Percentiles rank a stretch among this genome's conserved stretches.
Evolutionary conservation across 1,140 invertebrate genomes (phyloP).

Genomic region (Pogonus chalceus): DNA sequence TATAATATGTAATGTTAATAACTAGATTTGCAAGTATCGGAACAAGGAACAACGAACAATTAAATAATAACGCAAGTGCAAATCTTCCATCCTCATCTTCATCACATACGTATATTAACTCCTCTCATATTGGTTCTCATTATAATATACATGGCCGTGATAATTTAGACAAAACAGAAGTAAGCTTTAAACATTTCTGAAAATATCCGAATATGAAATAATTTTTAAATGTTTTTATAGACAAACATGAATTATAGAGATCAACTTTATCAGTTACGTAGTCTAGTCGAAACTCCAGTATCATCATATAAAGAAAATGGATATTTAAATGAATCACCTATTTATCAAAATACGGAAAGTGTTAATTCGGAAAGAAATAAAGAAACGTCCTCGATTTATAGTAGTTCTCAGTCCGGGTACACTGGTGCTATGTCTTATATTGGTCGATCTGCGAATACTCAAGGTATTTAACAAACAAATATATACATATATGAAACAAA

Average conservation of each 20-base stretch:
- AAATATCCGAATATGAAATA: slow-evolving; percentile 28
- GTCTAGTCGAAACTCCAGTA: slow-evolving; percentile 28
- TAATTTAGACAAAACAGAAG: slow-evolving; percentile 40
- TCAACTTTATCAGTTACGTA: slow-evolving; percentile 39
- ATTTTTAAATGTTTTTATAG: slow-evolving; percentile 18
- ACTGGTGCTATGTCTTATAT: not conserved
- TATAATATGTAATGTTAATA: too few species aligned
- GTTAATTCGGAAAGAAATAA: slow-evolving; percentile 12
- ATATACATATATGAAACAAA: too few species aligned
- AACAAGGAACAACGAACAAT: slow-evolving; percentile 29
- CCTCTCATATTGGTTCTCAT: slow-evolving; percentile 48
- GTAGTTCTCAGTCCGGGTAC: slow-evolving; percentile 17
- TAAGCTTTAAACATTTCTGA: slow-evolving; percentile 26
- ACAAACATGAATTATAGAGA: slow-evolving; percentile 43
- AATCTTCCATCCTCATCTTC: slow-evolving; percentile 14
- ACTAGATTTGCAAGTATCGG: slow-evolving; percentile 62
- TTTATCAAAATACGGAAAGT: slow-evolving; percentile 34
- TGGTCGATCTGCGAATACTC: not conserved
- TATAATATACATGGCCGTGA: too few species aligned
- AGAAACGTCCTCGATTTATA: slow-evolving; percentile 32
- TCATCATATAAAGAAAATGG: slow-evolving; percentile 14
- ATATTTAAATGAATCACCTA: slow-evolving; percentile 28
- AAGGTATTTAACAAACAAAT: too few species aligned
- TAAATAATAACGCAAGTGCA: slow-evolving; percentile 14
- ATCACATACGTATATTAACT: slow-evolving; percentile 47